Conservation (phyloP, 1,140 invertebrate genomes). For the Rhagoletis zephyria region DNA sequence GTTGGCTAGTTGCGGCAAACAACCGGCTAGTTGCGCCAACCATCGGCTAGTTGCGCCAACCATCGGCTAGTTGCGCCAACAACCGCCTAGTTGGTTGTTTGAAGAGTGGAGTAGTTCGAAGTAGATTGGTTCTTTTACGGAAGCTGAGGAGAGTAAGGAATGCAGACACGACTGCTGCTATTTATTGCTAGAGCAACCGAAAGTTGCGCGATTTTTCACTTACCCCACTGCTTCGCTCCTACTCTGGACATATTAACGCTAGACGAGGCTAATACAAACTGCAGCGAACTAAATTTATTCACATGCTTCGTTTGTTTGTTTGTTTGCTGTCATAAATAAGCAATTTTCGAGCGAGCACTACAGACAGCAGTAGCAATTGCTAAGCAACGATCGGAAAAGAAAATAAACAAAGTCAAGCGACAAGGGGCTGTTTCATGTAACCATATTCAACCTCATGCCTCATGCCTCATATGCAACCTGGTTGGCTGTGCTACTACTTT, state of each 20-base stretch:
- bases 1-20: too few species aligned
- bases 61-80: background rate
- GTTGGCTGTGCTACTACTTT: conserved; percentile 29
- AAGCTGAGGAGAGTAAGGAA: background rate
- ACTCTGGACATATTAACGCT: too few species aligned
- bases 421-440: background rate
- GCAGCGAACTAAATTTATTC: background rate
- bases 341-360: background rate
- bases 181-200: too few species aligned
- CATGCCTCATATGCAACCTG: background rate
- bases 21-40: background rate
- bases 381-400: background rate
- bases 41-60: background rate
- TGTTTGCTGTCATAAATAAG: conserved; percentile 42
- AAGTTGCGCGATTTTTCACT: background rate
- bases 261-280: background rate
- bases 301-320: conserved; percentile 11
- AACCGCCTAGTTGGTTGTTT: background rate
- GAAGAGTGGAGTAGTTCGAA: background rate
- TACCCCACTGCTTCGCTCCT: background rate
- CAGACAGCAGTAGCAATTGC: background rate
- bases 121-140: background rate
- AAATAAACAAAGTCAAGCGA: background rate
- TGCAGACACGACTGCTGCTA: too few species aligned
- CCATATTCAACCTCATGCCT: too few species aligned